Base-by-base conservation (phyloP, 2,113 vertebrate species). In the Tachycineta bicolor region DNA sequence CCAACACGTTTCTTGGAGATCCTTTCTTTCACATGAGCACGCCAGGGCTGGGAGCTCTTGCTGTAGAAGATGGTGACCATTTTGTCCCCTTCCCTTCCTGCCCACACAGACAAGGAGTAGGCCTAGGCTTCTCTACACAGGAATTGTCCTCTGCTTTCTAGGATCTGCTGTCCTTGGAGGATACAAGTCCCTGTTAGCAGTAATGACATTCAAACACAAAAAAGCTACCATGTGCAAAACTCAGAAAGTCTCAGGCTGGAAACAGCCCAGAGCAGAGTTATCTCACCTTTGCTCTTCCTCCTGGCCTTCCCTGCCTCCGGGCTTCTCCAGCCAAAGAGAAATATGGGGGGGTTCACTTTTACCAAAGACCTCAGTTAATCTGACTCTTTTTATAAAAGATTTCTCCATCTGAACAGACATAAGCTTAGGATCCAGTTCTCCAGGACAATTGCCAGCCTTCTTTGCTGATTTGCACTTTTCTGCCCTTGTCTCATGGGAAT, bases 391-490 rank as follows among this genome's bases (percentile, higher is more conserved):
- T 0, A 29, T 71, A 62, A 63, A 41, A 47, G 25, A 59, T 55
- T 82, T 67, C 68, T 91, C 50, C 33, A 33, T 31, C 21, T 67
- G 37, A 92, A 55, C 37, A 71, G 60, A 70, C 4, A 6, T 29
- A 62, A 90, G 34, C 49, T 76, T 70, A 83, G n/a, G 60, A 89
- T 31, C 21, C 49, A 52, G 31, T n/a, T 96, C 53, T 89, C 49
- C 53, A 88, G 44, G 20, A 91, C 49, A 90, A 50, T 60, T 28
- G 7, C 34, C 60, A 81, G 14, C 43, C 58, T 55, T 69, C 58
- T 53, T 70, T 87, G 78, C 21, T 26, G 44, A 59, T 43, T 33
- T 60, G 53, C 19, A 14, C 37, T 80, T 69, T 87, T 33, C 49
- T 59, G 34, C 50, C 49, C 18, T 46, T 79, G 16, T 44, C 77